These are phyloP conservation scores for Daphoenositta chrysoptera DNA, from an alignment of 2,113 vertebrate genomes.

Conservation along the genomic window DNA sequence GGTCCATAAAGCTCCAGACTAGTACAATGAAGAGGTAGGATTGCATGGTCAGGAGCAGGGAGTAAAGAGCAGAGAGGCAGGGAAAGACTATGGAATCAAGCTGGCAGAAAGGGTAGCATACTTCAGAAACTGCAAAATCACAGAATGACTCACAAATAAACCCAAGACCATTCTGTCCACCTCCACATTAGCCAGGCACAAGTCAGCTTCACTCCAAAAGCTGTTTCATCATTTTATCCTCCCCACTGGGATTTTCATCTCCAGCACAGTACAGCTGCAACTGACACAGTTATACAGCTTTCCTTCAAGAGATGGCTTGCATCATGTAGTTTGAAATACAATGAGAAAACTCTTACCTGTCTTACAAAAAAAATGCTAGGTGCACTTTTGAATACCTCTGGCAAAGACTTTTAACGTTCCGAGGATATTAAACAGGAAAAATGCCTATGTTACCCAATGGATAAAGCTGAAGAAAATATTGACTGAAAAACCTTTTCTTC, in stretches of 20 bases:
- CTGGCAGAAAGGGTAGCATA: not conserved
- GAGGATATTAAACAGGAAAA: not conserved
- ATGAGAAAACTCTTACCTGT: not conserved
- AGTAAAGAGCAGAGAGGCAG: not conserved
- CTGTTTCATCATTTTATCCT: not conserved
- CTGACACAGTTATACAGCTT: not conserved
- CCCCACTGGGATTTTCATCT: not conserved
- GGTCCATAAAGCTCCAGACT: not conserved
- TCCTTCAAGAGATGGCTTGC: not conserved
- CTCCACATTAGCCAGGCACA: not conserved
- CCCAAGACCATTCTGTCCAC: not conserved
- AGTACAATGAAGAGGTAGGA: not conserved
- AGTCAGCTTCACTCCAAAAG: not conserved
- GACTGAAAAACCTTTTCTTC: not conserved
- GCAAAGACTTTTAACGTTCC: not conserved
- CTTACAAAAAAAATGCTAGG: not conserved
- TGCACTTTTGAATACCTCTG: not conserved
- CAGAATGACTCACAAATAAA: not conserved
- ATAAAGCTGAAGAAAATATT: not conserved
- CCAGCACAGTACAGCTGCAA: not conserved
- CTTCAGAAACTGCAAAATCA: not conserved
- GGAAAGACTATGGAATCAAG: not conserved
- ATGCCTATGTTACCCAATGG: not conserved
- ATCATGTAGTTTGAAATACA: not conserved
- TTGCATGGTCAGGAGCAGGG: not conserved